Evolutionary conservation across 2,888 invertebrate genomes (phyloP), one percentile per base, ranked within the genome.

Genomic region (Macrophya alboannulata): DNA sequence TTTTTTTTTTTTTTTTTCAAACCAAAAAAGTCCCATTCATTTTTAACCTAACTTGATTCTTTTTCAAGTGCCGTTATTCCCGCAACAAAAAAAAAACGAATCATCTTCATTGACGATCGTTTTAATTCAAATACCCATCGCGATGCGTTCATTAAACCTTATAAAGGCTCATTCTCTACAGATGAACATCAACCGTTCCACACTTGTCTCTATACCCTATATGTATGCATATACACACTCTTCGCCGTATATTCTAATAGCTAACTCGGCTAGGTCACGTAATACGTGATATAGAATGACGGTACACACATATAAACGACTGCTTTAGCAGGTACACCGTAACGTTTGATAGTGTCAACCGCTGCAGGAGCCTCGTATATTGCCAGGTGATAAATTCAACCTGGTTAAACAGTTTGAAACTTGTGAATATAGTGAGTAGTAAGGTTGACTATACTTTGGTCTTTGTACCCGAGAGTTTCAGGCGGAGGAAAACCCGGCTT

Each of bases 321-420:
- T 37, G 59, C 55, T 79, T 79, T 59, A 59, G 51, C 37, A 59
- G 10, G 37, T 17, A 79, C 31, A 40, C 37, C 55, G 59, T 55
- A 37, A 79, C 79, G 37, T 40, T 71, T 71, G 71, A 71, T 40
- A 71, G 71, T 71, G 71, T 37, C 40, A 71, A 40, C 71, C 55
- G 25, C 81, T 40, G 59, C 37, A 72, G 10, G 40, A 81, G 81
- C 59, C 59, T 25, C 40, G 62, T 43, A 81, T 43, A 81, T 62
- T 62, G 81, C 81, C n/a, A 59, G 81, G 81, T 81, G 81, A 81
- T 62, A 81, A 62, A 81, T 81, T 43, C 21, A 31, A 31, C 15
- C 12, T 76, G 76, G 48, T 79, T 55, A 31, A 55, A 37, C 55
- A 17, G 17, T 45, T 8, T 37, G 55, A 55, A 51, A 21, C 21